Percentiles rank a stretch among this genome's conserved stretches.
phyloP scores from a whole-genome alignment of 1,140 invertebrate genomes.

The Fopius arisanus region DNA sequence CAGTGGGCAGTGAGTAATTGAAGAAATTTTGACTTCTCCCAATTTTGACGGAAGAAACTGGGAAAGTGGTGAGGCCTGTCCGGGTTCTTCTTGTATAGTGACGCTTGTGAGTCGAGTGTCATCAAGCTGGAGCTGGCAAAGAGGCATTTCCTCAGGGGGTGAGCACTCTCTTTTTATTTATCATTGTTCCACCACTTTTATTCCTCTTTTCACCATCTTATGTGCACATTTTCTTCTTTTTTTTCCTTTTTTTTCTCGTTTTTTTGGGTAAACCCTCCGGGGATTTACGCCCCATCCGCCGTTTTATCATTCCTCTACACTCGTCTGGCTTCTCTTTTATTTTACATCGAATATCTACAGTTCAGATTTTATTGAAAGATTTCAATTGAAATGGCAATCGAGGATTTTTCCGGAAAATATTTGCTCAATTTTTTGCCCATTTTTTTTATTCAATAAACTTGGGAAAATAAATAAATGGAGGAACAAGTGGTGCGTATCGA shows the following conservation, averaged over 20 bases:
- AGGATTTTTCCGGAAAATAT: background rate
- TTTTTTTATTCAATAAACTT: background rate
- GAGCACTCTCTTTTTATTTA: constrained; percentile 38
- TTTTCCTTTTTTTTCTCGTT: background rate
- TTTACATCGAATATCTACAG: background rate
- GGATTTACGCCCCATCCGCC: background rate
- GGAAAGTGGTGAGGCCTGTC: background rate
- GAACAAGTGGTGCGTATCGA: background rate
- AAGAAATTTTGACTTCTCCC: background rate
- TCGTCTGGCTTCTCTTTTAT: background rate
- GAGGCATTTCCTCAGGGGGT: constrained; percentile 54
- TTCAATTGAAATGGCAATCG: background rate
- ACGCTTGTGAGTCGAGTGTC: constrained; percentile 44
- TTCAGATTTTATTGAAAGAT: background rate
- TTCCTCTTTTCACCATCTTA: constrained; percentile 6
- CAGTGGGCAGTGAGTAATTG: background rate
- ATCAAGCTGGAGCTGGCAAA: constrained; percentile 56
- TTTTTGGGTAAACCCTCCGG: background rate
- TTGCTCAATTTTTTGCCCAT: background rate
- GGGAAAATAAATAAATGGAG: no score
- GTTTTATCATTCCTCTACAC: background rate
- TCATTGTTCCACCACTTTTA: no score
- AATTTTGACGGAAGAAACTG: background rate
- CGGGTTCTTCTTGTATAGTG: background rate
- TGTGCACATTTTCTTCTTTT: no score